A percentile compares a stretch with the other conserved stretches of the same genome.
phyloP scores from a whole-genome alignment of 2,888 invertebrate species.

The Heliconius charithonia region DNA sequence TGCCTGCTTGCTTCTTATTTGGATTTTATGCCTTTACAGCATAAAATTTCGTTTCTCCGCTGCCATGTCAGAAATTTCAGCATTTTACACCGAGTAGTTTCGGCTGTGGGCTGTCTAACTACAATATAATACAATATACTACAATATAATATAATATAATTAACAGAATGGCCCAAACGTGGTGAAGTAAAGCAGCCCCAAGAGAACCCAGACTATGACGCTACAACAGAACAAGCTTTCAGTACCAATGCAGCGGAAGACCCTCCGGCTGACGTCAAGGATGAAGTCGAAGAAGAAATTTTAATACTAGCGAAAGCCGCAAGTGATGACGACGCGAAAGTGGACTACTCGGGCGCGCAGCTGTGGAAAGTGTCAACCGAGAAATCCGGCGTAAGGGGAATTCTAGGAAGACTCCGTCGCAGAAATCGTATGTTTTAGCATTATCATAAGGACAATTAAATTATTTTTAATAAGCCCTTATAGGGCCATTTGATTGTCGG shows the following conservation, averaged over 20 bases:
- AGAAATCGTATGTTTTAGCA: conserved; percentile 69
- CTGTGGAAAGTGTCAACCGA: conserved; percentile 87
- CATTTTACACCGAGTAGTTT: no score
- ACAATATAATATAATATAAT: not conserved
- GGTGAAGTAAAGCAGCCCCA: conserved; percentile 71
- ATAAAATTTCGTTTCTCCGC: no score
- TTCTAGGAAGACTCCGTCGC: conserved; percentile 65
- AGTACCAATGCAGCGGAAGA: conserved; percentile 49
- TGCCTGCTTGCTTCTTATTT: not conserved
- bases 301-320: conserved; percentile 51
- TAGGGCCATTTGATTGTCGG: no score
- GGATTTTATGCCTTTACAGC: not conserved
- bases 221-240: conserved; percentile 41
- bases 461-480: no score
- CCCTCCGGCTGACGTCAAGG: conserved; percentile 44
- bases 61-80: no score
- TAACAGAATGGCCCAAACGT: conserved; percentile 70
- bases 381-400: conserved; percentile 73
- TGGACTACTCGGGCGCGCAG: conserved; percentile 90
- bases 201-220: conserved; percentile 36
- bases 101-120: not conserved
- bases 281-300: conserved; percentile 46
- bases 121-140: no score
- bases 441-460: not conserved
- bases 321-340: conserved; percentile 57